A percentile compares a stretch with the other conserved stretches of the same genome.
phyloP scores from a whole-genome alignment of 1,140 invertebrate genomes.

The Megathymus violae region DNA sequence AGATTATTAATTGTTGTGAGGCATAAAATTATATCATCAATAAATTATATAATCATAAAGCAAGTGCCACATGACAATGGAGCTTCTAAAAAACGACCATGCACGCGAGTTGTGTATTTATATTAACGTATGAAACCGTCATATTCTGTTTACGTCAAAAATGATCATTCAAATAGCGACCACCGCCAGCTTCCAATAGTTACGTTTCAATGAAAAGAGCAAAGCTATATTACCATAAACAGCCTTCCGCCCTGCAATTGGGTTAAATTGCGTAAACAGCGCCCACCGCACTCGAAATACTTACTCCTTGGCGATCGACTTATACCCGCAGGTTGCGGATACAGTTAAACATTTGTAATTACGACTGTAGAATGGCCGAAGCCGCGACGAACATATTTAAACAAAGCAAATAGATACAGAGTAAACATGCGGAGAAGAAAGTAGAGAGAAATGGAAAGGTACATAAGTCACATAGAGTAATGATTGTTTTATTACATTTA shows the following conservation, averaged over 20 bases:
- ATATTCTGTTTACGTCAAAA: conserved; percentile 51
- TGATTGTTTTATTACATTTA: not conserved
- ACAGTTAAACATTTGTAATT: conserved; percentile 15
- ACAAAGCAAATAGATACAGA: not conserved
- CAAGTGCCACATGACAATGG: no score
- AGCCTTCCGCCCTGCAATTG: conserved; percentile 61
- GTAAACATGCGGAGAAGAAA: not conserved
- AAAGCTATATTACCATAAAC: conserved; percentile 53
- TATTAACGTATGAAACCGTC: conserved; percentile 30
- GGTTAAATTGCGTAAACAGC: conserved; percentile 55
- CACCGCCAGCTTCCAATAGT: conserved; percentile 32
- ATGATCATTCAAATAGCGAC: conserved; percentile 31
- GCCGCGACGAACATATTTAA: not conserved
- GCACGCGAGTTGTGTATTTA: no score
- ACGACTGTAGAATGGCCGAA: conserved; percentile 5
- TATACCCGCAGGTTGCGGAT: not conserved
- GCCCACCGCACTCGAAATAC: conserved; percentile 35
- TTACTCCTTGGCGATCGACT: conserved; percentile 19
- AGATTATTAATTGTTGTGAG: no score
- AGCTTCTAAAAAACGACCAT: no score
- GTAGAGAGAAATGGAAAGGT: not conserved
- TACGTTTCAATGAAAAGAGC: conserved; percentile 52
- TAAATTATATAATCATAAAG: no score
- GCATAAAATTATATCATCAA: no score
- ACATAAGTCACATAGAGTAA: not conserved